These are phyloP conservation scores for Cochlearius cochlearius DNA, from an alignment of 2,113 vertebrate genomes.

Conservation along the genomic window DNA sequence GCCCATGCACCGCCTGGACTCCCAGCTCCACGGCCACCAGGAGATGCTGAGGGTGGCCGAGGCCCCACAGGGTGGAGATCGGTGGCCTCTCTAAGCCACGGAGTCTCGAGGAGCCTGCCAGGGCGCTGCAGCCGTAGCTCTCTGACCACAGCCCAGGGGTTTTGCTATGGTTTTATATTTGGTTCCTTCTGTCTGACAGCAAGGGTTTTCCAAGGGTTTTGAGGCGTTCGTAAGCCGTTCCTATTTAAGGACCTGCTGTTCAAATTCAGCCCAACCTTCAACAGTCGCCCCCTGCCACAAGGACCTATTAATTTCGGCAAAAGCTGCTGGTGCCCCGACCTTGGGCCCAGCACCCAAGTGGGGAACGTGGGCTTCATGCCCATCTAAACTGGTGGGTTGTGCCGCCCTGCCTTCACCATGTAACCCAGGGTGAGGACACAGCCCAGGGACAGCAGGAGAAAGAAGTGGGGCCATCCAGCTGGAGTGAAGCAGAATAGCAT, in stretches of 20 bases:
- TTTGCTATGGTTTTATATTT: not conserved
- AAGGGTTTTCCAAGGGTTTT: not conserved
- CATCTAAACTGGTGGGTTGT: not conserved
- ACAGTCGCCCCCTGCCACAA: not conserved
- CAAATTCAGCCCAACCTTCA: not conserved
- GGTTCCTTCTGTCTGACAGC: not conserved
- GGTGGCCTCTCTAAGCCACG: not conserved
- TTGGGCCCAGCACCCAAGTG: not conserved
- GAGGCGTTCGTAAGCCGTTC: not conserved
- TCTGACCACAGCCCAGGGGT: not conserved
- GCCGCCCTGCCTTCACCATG: not conserved
- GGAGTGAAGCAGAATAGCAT: not conserved
- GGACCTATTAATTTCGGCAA: not conserved
- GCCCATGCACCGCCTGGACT: rapidly evolving
- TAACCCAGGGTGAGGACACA: rapidly evolving
- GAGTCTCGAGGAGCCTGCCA: not conserved
- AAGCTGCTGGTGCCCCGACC: not conserved
- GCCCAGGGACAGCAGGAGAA: not conserved
- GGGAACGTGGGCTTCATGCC: not conserved
- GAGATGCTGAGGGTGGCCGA: not conserved
- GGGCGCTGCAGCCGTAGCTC: not conserved
- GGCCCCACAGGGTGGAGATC: rapidly evolving
- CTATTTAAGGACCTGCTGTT: not conserved
- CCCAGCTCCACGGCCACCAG: not conserved
- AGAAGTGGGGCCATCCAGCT: not conserved